Evolutionary conservation across 2,888 invertebrate species (phyloP).

Genomic region (Eucriotettix oculatus): DNA sequence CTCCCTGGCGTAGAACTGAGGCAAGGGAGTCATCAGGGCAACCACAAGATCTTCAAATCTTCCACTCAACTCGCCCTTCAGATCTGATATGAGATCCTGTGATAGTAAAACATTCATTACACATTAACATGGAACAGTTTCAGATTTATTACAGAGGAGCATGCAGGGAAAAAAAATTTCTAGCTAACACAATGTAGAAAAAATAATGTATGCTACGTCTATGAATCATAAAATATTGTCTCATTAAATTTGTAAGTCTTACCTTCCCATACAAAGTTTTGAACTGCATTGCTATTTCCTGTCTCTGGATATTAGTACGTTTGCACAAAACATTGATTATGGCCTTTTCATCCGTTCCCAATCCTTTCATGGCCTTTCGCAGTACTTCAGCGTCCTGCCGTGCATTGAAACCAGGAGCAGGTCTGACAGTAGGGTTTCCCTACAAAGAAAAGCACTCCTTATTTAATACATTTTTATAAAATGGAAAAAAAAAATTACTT

Average conservation of each 20-base stretch:
- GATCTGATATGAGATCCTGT: conserved; percentile 47
- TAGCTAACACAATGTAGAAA: neutral
- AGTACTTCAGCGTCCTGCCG: conserved; percentile 63
- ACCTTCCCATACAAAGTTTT: conserved; percentile 81
- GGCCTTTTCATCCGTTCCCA: conserved; percentile 80
- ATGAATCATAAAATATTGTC: no score
- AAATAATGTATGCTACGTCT: no score
- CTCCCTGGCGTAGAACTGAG: conserved; percentile 70
- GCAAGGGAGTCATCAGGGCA: conserved; percentile 69
- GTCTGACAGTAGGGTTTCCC: conserved; percentile 59
- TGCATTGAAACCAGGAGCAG: conserved; percentile 61
- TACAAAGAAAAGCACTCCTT: conserved; percentile 20
- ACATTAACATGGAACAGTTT: no score
- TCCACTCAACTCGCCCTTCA: conserved; percentile 78
- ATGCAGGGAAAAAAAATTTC: neutral
- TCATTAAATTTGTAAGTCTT: conserved; percentile 12
- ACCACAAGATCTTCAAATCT: conserved; percentile 71
- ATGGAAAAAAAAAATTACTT: no score
- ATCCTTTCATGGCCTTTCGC: conserved; percentile 84
- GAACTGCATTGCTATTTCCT: conserved; percentile 63
- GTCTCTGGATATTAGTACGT: conserved; percentile 70
- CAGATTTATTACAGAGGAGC: neutral
- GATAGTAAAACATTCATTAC: neutral
- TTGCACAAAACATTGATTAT: conserved; percentile 71
- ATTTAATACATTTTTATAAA: no score